Evolutionary conservation across 2,888 invertebrate genomes (phyloP), one percentile per base, ranked within the genome.

Genomic region (Gortyna flavago): DNA sequence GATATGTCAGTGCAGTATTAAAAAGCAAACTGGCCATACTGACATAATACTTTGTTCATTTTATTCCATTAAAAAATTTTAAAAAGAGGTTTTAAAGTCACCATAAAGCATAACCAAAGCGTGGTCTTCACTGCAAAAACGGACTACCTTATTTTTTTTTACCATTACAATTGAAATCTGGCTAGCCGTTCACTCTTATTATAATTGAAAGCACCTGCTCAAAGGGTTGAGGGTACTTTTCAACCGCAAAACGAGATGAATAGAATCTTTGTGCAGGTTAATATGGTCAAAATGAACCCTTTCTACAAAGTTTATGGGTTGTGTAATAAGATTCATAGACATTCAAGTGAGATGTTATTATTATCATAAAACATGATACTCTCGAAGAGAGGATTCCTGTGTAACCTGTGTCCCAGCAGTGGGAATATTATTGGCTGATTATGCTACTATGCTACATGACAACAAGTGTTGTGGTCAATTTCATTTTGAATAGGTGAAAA

Each of bases 281-380:
- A n/a, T n/a, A 54, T 54, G 41, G 72, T 75, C 32, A 85, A 72
- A 51, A 41, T 35, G 0, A 65, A 13, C 32, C 48, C 48, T 80
- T 85, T 86, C 32, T 77, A 70, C 11, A 25, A 78, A 79, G 7
- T 82, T 80, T 79, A 88, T 88, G 84, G 77, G 32, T 72, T 66
- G 84, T 85, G 65, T 81, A 81, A 85, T 78, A 41, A 59, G 18
- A 74, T 83, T 65, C 64, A 66, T 38, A 71, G 5, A 51, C 9
- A 25, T 68, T 48, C 2, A 51, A 51, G 29, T 18, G 0, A 57
- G 41, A 44, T 32, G 25, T 74, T 21, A 25, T 11, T 54, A 29
- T 38, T 21, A 32, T 25, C 35, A 18, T n/a, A n/a, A n/a, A n/a
- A n/a, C n/a, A n/a, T n/a, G n/a, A n/a, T n/a, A n/a, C n/a, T n/a